Evolutionary conservation across 2,888 invertebrate genomes (phyloP), one percentile per base, ranked within the genome.

Genomic region (Lasioglossum villosulum): DNA sequence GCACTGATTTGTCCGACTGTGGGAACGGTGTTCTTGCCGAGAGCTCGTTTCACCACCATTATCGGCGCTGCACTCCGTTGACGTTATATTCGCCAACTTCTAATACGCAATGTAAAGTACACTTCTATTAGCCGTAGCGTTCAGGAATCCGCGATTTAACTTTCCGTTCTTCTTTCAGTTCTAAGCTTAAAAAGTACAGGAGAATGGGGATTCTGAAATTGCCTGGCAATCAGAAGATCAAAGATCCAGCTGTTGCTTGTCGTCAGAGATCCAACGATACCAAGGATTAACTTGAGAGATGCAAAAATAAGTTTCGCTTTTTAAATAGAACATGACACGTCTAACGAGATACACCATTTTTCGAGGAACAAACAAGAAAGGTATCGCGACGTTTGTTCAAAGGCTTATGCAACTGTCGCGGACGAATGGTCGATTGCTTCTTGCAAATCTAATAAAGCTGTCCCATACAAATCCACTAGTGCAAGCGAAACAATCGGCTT

Each of bases 381-480:
- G 56, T n/a, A 56, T 10, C 10, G 4, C 4, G 56, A 56, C 56
- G n/a, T n/a, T 10, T 56, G 56, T 3, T n/a, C 56, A 2, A n/a
- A 10, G 56, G 56, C 10, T 56, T 56, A 4, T 56, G 56, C n/a
- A 56, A 56, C 56, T 56, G 56, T n/a, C n/a, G 5, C 63, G 1
- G 19, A 30, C 1, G 30, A 63, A 30, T 30, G 63, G 63, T 63
- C 27, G 27, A 30, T 30, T 19, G 63, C 30, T 63, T 63, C 63
- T 63, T 63, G 63, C 63, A 30, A 30, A 63, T 63, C 63, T 30
- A 63, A 63, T 63, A 63, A 63, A 63, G 63, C 63, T 63, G 63
- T 63, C 63, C 30, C 19, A 34, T 34, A 34, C 63, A 30, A 34
- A 12, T 56, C 10, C 4, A n/a, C 12, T 12, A n/a, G 56, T 4